Conservation (phyloP, 2,888 invertebrate genomes). For the Eupsilia transversa region DNA sequence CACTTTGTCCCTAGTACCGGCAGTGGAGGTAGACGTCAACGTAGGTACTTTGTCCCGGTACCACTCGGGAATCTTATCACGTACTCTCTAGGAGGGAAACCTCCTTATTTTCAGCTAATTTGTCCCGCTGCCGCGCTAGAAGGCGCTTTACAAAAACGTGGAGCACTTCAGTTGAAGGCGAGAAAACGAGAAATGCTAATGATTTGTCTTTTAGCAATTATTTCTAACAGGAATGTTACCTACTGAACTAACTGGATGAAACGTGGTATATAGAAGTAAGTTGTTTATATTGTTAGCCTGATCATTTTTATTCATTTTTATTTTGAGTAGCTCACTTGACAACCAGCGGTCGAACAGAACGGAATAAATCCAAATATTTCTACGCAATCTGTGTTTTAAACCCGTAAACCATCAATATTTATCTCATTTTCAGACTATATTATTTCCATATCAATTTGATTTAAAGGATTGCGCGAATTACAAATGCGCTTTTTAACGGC, state of each 20-base stretch:
- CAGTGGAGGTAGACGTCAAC: constrained; percentile 12
- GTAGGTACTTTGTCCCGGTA: constrained; percentile 7
- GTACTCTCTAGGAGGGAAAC: constrained; percentile 15
- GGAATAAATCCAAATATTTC: too few relatives aligned
- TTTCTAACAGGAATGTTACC: neutral
- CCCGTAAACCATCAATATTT: too few relatives aligned
- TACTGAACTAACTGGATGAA: neutral
- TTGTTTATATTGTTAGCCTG: too few relatives aligned
- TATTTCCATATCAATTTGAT: neutral
- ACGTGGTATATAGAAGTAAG: neutral
- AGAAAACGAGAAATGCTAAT: constrained; percentile 9
- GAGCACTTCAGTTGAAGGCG: constrained; percentile 3
- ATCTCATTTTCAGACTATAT: neutral
- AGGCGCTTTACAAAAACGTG: constrained; percentile 29
- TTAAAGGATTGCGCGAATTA: too few relatives aligned
- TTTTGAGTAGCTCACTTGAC: too few relatives aligned
- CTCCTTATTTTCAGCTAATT: constrained; percentile 49
- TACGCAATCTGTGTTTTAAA: too few relatives aligned
- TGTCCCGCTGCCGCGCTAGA: constrained; percentile 32
- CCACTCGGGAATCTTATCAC: constrained; percentile 32
- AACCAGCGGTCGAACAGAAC: too few relatives aligned
- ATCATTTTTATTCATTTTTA: too few relatives aligned
- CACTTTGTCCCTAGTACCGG: constrained; percentile 1
- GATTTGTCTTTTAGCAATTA: constrained; percentile 14
- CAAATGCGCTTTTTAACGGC: neutral